phyloP scores from a whole-genome alignment of 2,113 vertebrate genomes.

The Sphyrna mokarran region DNA sequence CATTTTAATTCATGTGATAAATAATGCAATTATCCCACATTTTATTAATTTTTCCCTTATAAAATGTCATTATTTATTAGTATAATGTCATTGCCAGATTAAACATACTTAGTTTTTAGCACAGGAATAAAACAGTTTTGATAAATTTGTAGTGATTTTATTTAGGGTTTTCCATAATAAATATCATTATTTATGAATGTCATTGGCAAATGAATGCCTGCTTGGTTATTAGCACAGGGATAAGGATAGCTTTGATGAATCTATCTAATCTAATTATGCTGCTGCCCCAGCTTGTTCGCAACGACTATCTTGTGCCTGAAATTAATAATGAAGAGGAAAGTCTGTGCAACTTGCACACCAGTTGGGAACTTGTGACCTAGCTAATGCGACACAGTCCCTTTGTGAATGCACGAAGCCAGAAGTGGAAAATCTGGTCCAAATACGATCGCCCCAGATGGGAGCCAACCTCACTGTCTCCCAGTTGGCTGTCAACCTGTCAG shows the following conservation, averaged over 20 bases:
- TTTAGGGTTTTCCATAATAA: not conserved
- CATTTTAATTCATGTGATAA: not conserved
- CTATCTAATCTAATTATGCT: not conserved
- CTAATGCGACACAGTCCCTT: not conserved
- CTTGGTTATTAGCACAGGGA: not conserved
- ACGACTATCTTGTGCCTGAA: not conserved
- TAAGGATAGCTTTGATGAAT: not conserved
- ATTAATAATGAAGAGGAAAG: not conserved
- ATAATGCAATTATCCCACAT: not conserved
- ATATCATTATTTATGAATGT: not conserved
- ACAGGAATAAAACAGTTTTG: not conserved
- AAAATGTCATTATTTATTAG: not conserved
- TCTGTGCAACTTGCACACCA: not conserved
- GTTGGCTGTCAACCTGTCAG: conserved; percentile 24
- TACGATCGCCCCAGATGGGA: conserved; percentile 18
- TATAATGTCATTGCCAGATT: not conserved
- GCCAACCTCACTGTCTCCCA: not conserved
- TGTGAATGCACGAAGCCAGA: not conserved
- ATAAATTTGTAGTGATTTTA: not conserved
- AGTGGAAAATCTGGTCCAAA: not conserved
- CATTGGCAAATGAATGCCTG: not conserved
- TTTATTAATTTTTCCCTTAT: not conserved
- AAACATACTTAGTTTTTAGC: not conserved
- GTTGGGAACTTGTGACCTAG: not conserved
- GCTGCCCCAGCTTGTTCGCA: not conserved